Percentiles rank a stretch among this genome's conserved stretches.
phyloP scores from a whole-genome alignment of 2,113 vertebrate genomes.

The Festucalex cinctus region DNA sequence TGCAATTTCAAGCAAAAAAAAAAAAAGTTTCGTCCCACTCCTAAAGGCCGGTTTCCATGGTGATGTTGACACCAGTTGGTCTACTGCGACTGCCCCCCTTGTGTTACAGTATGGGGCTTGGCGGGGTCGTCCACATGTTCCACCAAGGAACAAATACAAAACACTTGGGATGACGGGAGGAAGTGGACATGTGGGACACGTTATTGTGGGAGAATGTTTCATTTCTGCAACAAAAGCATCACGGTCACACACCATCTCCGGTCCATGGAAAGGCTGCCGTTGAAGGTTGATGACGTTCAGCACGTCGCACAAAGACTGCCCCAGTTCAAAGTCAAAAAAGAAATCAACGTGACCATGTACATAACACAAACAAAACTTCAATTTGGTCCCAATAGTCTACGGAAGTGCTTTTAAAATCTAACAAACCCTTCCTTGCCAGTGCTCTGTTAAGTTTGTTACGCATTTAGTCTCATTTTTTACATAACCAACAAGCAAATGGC shows the following conservation, averaged over 20 bases:
- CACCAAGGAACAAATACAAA: neutral
- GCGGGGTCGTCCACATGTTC: too few relatives aligned
- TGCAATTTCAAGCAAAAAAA: neutral
- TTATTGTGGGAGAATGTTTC: neutral
- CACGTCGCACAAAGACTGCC: neutral
- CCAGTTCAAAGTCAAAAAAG: neutral
- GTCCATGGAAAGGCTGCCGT: too few relatives aligned
- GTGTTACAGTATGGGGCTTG: too few relatives aligned
- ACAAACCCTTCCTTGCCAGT: neutral
- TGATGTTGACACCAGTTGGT: slow-evolving; percentile 60
- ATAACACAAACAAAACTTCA: too few relatives aligned
- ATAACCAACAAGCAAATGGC: too few relatives aligned
- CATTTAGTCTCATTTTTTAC: too few relatives aligned
- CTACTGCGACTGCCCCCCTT: slow-evolving; percentile 46
- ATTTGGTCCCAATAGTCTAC: too few relatives aligned
- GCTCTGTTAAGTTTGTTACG: too few relatives aligned
- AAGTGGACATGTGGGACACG: neutral
- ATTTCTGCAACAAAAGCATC: neutral
- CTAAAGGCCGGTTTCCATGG: slow-evolving; percentile 14
- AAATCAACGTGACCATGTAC: too few relatives aligned
- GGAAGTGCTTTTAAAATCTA: neutral
- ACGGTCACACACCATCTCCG: too few relatives aligned
- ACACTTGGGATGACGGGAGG: neutral
- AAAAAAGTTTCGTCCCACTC: neutral
- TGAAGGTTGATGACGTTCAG: neutral